Percentiles rank a stretch among this genome's conserved stretches.
These are phyloP conservation scores for Condylura cristata DNA, from an alignment of 2,113 vertebrate genomes.

Conservation along the genomic window DNA sequence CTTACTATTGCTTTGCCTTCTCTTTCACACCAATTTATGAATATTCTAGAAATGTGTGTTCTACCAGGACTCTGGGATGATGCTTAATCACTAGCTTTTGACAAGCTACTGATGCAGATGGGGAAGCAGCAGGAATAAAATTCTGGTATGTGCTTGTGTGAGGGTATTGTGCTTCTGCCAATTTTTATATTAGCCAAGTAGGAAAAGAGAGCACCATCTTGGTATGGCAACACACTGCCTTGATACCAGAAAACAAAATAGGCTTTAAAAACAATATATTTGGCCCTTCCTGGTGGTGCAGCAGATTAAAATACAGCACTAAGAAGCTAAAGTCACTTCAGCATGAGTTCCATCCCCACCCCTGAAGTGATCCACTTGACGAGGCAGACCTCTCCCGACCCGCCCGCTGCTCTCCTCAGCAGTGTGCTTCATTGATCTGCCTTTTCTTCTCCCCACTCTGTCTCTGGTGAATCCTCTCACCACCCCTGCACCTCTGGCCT, in stretches of 20 bases:
- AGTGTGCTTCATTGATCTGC: too few species aligned
- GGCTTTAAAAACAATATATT: not conserved
- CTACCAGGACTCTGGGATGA: not conserved
- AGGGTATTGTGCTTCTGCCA: not conserved
- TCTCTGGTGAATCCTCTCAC: too few species aligned
- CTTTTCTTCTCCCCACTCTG: too few species aligned
- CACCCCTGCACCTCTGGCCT: too few species aligned
- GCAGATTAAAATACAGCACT: too few species aligned
- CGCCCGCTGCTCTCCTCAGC: too few species aligned
- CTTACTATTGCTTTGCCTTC: not conserved
- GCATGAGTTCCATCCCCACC: too few species aligned
- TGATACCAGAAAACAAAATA: not conserved
- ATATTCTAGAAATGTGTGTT: constrained; percentile 25
- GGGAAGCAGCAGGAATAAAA: not conserved
- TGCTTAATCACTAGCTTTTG: not conserved
- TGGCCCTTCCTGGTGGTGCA: too few species aligned
- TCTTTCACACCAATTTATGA: not conserved
- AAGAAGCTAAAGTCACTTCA: too few species aligned
- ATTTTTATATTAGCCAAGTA: not conserved
- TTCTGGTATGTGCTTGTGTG: not conserved
- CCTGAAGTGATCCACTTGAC: too few species aligned
- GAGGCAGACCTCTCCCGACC: too few species aligned
- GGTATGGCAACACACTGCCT: not conserved
- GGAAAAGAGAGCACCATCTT: not conserved
- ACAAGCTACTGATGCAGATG: constrained; percentile 16